These are phyloP conservation scores for Calephelis virginiensis DNA, from an alignment of 1,140 invertebrate species.

Conservation along the genomic window DNA sequence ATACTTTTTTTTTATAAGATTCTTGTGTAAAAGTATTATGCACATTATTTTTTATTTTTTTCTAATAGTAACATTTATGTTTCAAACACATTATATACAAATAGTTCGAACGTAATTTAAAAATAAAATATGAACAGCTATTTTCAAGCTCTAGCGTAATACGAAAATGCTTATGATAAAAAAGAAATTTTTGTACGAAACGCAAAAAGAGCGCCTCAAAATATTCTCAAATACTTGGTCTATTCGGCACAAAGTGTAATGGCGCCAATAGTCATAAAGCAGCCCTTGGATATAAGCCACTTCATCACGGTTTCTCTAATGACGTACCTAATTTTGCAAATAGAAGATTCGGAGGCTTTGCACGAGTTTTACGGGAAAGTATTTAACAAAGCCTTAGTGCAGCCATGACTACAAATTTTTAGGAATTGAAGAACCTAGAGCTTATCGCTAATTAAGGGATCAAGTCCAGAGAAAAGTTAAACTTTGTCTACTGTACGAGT, in stretches of 20 bases:
- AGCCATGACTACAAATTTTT: background rate
- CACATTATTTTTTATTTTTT: too few species aligned
- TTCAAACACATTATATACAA: too few species aligned
- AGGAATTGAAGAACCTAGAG: background rate
- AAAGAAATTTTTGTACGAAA: too few species aligned
- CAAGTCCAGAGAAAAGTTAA: background rate
- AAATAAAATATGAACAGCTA: too few species aligned
- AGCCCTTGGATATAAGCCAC: constrained; percentile 46
- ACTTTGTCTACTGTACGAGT: background rate
- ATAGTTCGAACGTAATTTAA: too few species aligned
- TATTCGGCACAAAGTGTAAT: constrained; percentile 35
- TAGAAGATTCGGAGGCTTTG: constrained; percentile 43
- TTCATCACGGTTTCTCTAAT: constrained; percentile 49
- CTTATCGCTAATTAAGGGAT: constrained; percentile 1
- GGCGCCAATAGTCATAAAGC: constrained; percentile 59
- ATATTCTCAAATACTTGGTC: constrained; percentile 22
- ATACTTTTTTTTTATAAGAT: too few species aligned
- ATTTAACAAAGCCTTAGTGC: constrained; percentile 1
- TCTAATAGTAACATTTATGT: too few species aligned
- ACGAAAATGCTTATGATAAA: too few species aligned
- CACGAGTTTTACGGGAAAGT: constrained; percentile 35
- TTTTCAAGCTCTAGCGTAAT: too few species aligned
- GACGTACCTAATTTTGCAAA: constrained; percentile 48
- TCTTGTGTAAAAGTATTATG: too few species aligned
- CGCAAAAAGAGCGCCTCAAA: constrained; percentile 1